Percentiles rank a stretch among this genome's conserved stretches.
Conservation (phyloP, 1,140 invertebrate genomes). For the Harpegnathos saltator region DNA sequence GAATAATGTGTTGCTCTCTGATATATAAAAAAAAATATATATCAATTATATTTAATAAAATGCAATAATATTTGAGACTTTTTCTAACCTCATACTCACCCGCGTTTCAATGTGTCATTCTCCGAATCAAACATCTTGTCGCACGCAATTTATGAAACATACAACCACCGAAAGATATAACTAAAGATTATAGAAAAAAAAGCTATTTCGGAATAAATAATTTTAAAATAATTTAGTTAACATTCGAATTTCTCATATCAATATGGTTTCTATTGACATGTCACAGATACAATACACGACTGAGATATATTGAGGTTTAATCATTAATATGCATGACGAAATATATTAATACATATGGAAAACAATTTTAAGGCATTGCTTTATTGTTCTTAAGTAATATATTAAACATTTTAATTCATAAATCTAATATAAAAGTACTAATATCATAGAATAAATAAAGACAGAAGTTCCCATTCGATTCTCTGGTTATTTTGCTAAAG, state of each 20-base stretch:
- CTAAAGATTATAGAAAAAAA: neutral
- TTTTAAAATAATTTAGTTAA: constrained; percentile 22
- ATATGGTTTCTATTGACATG: neutral
- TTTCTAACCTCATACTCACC: constrained; percentile 75
- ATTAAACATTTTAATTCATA: neutral
- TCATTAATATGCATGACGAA: neutral
- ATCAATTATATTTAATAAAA: neutral
- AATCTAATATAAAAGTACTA: neutral
- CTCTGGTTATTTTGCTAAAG: too few species aligned
- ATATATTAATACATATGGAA: neutral
- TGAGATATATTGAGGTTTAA: neutral
- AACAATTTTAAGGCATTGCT: neutral
- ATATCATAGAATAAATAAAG: neutral
- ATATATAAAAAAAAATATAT: constrained; percentile 21
- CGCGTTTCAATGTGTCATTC: constrained; percentile 29
- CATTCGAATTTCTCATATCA: neutral
- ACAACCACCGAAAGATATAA: too few species aligned
- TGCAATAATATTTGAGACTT: neutral
- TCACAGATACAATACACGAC: neutral
- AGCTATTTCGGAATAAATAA: neutral
- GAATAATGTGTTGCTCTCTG: constrained; percentile 63
- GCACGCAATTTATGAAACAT: neutral
- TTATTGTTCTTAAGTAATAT: neutral
- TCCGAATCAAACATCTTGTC: constrained; percentile 68
- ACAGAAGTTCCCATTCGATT: too few species aligned